A percentile compares a stretch with the other conserved stretches of the same genome.
phyloP scores from a whole-genome alignment of 2,888 invertebrate species.

The Axea sp. region DNA sequence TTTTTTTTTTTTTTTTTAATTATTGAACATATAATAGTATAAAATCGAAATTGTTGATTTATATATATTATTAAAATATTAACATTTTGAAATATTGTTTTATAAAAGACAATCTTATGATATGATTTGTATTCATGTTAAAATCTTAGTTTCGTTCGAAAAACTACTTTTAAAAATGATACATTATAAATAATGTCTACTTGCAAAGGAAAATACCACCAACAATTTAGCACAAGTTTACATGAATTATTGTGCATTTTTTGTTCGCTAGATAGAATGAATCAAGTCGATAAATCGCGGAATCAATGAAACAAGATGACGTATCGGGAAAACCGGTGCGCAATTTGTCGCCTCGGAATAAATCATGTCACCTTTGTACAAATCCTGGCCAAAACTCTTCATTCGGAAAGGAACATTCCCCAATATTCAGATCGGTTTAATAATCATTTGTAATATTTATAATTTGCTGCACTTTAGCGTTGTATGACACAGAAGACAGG shows the following conservation, averaged over 20 bases:
- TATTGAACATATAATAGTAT: too few relatives aligned
- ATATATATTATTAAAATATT: too few relatives aligned
- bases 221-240: constrained; percentile 8
- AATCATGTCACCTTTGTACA: constrained; percentile 30
- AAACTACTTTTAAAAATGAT: too few relatives aligned
- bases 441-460: not conserved
- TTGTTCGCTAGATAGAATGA: constrained; percentile 29
- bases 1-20: too few relatives aligned
- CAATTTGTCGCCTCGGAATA: constrained; percentile 60
- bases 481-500: too few relatives aligned
- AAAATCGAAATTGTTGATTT: too few relatives aligned
- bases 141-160: too few relatives aligned
- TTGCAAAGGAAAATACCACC: constrained; percentile 1
- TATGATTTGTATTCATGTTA: too few relatives aligned
- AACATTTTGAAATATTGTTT: too few relatives aligned
- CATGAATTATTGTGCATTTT: constrained; percentile 30
- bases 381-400: constrained; percentile 10
- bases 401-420: not conserved
- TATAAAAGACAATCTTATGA: too few relatives aligned
- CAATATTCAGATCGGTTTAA: not conserved
- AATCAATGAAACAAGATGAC: constrained; percentile 49
- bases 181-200: too few relatives aligned
- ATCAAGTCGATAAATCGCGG: constrained; percentile 40
- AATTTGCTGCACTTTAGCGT: not conserved
- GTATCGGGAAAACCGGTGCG: constrained; percentile 45